A percentile compares a stretch with the other conserved stretches of the same genome.
phyloP scores from a whole-genome alignment of 2,888 invertebrate species.

The Ectemnius continuus region DNA sequence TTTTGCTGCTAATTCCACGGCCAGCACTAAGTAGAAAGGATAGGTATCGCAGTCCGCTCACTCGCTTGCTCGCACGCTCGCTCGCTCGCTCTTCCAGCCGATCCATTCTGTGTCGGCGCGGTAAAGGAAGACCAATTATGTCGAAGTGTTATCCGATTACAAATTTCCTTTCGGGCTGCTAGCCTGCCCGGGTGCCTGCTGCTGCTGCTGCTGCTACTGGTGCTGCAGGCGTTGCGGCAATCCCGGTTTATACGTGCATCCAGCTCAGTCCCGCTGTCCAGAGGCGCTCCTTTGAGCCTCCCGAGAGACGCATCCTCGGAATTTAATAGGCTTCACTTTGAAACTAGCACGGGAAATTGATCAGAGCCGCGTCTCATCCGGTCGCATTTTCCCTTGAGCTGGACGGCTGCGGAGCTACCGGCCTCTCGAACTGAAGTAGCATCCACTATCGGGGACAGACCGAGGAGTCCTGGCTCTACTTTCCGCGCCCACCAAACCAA shows the following conservation, averaged over 20 bases:
- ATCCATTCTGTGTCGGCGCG: slow-evolving; percentile 13
- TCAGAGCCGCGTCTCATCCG: slow-evolving; percentile 49
- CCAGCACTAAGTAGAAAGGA: slow-evolving; percentile 3
- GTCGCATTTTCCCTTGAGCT: slow-evolving; percentile 55
- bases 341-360: slow-evolving; percentile 64
- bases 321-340: slow-evolving; percentile 72
- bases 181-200: not conserved
- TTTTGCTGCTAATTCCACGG: not conserved
- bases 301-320: slow-evolving; percentile 63
- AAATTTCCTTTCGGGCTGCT: slow-evolving; percentile 53
- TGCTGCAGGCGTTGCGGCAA: slow-evolving; percentile 49
- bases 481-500: no score
- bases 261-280: slow-evolving; percentile 3
- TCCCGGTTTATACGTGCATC: slow-evolving; percentile 58
- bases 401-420: slow-evolving; percentile 1
- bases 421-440: no score
- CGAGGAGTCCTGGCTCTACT: no score
- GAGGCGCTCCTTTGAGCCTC: slow-evolving; percentile 61
- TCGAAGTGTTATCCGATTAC: slow-evolving; percentile 62
- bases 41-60: not conserved
- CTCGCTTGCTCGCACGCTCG: no score
- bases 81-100: no score
- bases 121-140: slow-evolving; percentile 53
- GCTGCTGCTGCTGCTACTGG: not conserved
- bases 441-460: no score